Conservation (phyloP, 2,888 invertebrate species). For the Octonoba sinensis region DNA sequence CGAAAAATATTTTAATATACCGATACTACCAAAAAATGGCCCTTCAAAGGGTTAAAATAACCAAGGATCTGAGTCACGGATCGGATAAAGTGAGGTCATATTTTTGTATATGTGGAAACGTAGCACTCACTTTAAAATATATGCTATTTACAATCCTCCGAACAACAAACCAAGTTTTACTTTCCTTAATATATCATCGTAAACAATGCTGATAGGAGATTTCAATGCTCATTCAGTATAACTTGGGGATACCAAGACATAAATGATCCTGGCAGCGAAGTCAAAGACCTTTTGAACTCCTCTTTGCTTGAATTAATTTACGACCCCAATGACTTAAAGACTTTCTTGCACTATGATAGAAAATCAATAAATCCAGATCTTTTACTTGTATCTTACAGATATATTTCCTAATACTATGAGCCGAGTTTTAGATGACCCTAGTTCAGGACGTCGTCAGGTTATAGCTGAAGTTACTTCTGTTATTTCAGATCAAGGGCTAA, state of each 20-base stretch:
- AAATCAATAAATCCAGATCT: not conserved
- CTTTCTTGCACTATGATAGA: not conserved
- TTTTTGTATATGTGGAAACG: not conserved
- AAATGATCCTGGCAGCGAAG: not conserved
- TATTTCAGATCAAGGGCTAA: not conserved
- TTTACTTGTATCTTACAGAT: too few relatives aligned
- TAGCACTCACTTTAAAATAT: conserved; percentile 2
- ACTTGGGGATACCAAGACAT: not conserved
- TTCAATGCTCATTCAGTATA: not conserved
- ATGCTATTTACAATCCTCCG: conserved; percentile 1
- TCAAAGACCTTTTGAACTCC: too few relatives aligned
- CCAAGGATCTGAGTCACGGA: too few relatives aligned
- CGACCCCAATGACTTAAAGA: not conserved
- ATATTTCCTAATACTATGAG: conserved; percentile 5
- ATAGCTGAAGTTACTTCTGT: conserved; percentile 2
- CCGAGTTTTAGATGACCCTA: too few relatives aligned
- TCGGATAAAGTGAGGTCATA: not conserved
- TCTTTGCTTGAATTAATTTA: not conserved
- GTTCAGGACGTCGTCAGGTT: too few relatives aligned
- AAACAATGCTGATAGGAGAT: conserved; percentile 1
- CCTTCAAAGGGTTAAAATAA: too few relatives aligned
- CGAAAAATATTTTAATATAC: too few relatives aligned
- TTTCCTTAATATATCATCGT: not conserved
- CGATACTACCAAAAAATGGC: too few relatives aligned
- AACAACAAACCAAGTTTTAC: not conserved